A percentile compares a stretch with the other conserved stretches of the same genome.
Conservation (phyloP, 2,888 invertebrate genomes). For the Lamellibrachia columna region DNA sequence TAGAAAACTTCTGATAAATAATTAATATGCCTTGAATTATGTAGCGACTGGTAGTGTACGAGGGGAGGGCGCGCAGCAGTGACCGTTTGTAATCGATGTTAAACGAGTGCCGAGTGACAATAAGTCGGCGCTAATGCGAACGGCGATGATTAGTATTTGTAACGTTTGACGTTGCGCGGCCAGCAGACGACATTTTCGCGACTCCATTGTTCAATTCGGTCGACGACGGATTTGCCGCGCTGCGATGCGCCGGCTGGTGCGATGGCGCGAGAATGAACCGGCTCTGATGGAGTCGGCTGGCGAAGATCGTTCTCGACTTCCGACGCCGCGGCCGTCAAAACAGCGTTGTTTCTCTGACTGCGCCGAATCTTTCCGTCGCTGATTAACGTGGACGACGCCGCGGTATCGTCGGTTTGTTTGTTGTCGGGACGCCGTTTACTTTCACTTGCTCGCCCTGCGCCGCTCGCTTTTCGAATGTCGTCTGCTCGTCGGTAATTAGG, state of each 20-base stretch:
- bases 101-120: slow-evolving; percentile 6
- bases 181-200: slow-evolving; percentile 12
- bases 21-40: slow-evolving; percentile 32
- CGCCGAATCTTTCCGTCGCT: neutral
- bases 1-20: slow-evolving; percentile 30
- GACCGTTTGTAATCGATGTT: slow-evolving; percentile 16
- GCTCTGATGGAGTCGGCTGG: neutral
- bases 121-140: slow-evolving; percentile 16
- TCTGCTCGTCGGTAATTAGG: slow-evolving; percentile 3
- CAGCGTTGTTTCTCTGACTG: neutral
- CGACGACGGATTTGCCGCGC: slow-evolving; percentile 3
- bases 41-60: slow-evolving; percentile 10
- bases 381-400: neutral
- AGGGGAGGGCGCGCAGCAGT: neutral
- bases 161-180: slow-evolving; percentile 1
- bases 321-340: neutral
- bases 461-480: neutral
- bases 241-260: neutral
- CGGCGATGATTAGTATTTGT: slow-evolving; percentile 12
- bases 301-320: slow-evolving; percentile 4
- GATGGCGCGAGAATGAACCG: neutral
- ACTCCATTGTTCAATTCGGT: slow-evolving; percentile 12
- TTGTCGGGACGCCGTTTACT: neutral
- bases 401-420: neutral
- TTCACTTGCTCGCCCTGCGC: neutral